These are phyloP conservation scores for Strigamia maritima DNA, from an alignment of 2,888 invertebrate genomes.

Conservation along the genomic window DNA sequence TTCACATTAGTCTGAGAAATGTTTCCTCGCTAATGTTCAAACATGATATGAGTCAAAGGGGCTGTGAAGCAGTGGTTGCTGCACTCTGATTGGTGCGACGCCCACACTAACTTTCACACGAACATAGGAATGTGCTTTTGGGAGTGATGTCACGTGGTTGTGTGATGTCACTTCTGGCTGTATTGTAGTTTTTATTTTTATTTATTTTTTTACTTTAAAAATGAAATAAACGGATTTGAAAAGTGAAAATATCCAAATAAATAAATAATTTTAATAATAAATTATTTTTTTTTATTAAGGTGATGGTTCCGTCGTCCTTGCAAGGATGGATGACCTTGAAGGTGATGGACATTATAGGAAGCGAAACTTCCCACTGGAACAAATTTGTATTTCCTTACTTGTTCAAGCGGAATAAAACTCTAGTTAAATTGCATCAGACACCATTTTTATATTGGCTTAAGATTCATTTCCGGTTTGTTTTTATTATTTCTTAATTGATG, in stretches of 20 bases:
- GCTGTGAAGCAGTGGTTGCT: conserved; percentile 21
- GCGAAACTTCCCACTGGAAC: conserved; percentile 16
- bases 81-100: conserved; percentile 20
- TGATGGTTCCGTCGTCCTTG: neutral
- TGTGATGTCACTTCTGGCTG: neutral
- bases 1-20: neutral
- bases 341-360: conserved; percentile 7
- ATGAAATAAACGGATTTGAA: neutral
- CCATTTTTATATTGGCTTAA: neutral
- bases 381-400: conserved; percentile 19
- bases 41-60: neutral
- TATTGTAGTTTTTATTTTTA: neutral
- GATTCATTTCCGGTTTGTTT: conserved; percentile 1
- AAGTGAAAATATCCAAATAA: neutral
- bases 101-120: conserved; percentile 14
- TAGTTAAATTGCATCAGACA: neutral
- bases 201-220: neutral
- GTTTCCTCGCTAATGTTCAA: neutral
- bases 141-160: neutral
- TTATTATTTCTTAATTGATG: neutral
- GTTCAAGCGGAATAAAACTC: neutral
- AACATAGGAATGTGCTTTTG: conserved; percentile 12
- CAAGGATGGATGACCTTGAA: neutral
- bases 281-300: neutral
- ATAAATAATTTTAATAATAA: no score